phyloP scores from a whole-genome alignment of 2,888 invertebrate species.

The Chrysolina oricalcia region DNA sequence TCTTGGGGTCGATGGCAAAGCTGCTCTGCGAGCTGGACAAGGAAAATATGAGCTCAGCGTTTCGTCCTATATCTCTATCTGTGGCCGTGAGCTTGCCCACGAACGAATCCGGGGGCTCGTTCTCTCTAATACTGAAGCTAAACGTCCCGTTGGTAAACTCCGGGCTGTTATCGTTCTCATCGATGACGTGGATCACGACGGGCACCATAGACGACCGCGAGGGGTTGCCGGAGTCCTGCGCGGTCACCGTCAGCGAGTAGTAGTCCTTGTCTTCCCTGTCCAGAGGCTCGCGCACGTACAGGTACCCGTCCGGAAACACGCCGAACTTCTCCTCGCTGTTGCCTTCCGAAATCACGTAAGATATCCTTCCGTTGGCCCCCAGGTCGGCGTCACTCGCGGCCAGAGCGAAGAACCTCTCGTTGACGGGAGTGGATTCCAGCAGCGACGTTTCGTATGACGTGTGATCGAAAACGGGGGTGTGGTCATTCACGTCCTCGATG shows the following conservation, averaged over 20 bases:
- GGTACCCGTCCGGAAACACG: slow-evolving; percentile 94
- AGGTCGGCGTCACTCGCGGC: slow-evolving; percentile 92
- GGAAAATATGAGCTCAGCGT: slow-evolving; percentile 91
- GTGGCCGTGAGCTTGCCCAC: slow-evolving; percentile 93
- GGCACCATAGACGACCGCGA: slow-evolving; percentile 89
- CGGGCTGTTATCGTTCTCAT: slow-evolving; percentile 97
- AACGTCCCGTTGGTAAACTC: slow-evolving; percentile 93
- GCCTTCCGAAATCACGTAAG: slow-evolving; percentile 89
- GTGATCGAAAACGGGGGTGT: slow-evolving; percentile 94
- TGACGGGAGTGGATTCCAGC: slow-evolving; percentile 91
- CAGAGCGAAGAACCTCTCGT: slow-evolving; percentile 91
- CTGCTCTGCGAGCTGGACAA: slow-evolving; percentile 83
- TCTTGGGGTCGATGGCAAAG: slow-evolving; percentile 90
- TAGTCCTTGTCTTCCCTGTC: slow-evolving; percentile 94
- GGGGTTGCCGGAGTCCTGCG: slow-evolving; percentile 86
- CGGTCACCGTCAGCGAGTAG: slow-evolving; percentile 90
- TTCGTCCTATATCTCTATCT: slow-evolving; percentile 92
- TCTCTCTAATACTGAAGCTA: slow-evolving; percentile 91
- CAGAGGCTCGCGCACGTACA: slow-evolving; percentile 89
- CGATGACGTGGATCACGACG: slow-evolving; percentile 93
- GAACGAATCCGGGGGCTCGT: slow-evolving; percentile 90
- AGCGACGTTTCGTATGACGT: slow-evolving; percentile 94
- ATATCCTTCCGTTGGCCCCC: slow-evolving; percentile 85
- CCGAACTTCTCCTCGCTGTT: slow-evolving; percentile 91
- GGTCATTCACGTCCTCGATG: slow-evolving; percentile 94